Evolutionary conservation across 2,888 invertebrate genomes (phyloP).

Genomic region (Eumerus sabulonum): DNA sequence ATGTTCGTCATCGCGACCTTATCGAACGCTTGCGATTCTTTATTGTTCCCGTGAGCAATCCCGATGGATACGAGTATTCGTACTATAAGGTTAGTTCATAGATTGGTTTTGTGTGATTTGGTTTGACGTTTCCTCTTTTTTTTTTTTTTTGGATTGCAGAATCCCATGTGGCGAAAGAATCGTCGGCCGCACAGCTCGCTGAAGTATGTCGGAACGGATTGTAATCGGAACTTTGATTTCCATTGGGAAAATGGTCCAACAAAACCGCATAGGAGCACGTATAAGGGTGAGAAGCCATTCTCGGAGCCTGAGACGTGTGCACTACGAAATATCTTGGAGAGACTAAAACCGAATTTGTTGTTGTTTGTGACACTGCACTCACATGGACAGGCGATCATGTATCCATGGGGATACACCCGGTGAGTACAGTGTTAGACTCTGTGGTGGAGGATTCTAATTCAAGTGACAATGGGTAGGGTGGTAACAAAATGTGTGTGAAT

Average conservation of each 20-base stretch:
- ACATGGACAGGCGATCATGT: constrained; percentile 78
- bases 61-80: constrained; percentile 86
- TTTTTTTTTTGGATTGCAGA: constrained; percentile 76
- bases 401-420: constrained; percentile 77
- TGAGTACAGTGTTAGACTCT: constrained; percentile 49
- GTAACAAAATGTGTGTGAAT: too few relatives aligned
- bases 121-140: not conserved
- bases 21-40: constrained; percentile 84
- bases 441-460: too few relatives aligned
- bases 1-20: constrained; percentile 77
- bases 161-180: constrained; percentile 82
- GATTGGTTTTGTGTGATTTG: not conserved
- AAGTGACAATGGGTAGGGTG: too few relatives aligned
- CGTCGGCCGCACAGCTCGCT: constrained; percentile 77
- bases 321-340: constrained; percentile 74
- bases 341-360: constrained; percentile 73
- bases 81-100: constrained; percentile 78
- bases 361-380: constrained; percentile 78
- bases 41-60: constrained; percentile 84
- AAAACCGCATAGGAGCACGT: constrained; percentile 73
- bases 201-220: constrained; percentile 82
- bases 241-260: constrained; percentile 80
- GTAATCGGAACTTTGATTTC: constrained; percentile 84
- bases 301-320: constrained; percentile 78
- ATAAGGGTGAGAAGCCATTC: constrained; percentile 77